phyloP scores from a whole-genome alignment of 2,113 vertebrate genomes.

The Hemichromis elongatus region DNA sequence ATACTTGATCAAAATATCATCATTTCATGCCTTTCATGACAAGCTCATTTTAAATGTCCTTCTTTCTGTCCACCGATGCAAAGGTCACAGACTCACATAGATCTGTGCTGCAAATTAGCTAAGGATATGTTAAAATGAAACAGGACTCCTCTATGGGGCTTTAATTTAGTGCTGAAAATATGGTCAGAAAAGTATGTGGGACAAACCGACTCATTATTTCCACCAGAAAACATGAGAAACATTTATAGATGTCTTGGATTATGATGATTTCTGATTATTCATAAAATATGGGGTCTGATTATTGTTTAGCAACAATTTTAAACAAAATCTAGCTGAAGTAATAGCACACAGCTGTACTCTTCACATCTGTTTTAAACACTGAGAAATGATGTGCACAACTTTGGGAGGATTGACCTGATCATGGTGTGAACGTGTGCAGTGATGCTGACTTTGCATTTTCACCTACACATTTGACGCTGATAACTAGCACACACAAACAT shows the following conservation, averaged over 20 bases:
- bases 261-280: not conserved
- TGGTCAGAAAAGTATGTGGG: too few species aligned
- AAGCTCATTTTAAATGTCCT: not conserved
- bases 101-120: not conserved
- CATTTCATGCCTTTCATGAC: not conserved
- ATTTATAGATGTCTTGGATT: fast-evolving
- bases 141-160: not conserved
- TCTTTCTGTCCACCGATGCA: not conserved
- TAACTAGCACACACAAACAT: not conserved
- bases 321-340: not conserved
- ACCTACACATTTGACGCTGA: not conserved
- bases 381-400: not conserved
- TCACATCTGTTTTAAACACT: not conserved
- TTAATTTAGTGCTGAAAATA: not conserved
- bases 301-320: not conserved
- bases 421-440: not conserved
- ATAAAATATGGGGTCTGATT: not conserved
- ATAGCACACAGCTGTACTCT: not conserved
- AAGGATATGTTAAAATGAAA: not conserved
- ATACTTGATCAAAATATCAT: not conserved
- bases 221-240: not conserved
- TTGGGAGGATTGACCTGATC: not conserved
- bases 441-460: not conserved
- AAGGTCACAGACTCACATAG: not conserved
- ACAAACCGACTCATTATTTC: not conserved